Conservation (phyloP, 1,140 invertebrate species). For the Trichogramma pretiosum region DNA sequence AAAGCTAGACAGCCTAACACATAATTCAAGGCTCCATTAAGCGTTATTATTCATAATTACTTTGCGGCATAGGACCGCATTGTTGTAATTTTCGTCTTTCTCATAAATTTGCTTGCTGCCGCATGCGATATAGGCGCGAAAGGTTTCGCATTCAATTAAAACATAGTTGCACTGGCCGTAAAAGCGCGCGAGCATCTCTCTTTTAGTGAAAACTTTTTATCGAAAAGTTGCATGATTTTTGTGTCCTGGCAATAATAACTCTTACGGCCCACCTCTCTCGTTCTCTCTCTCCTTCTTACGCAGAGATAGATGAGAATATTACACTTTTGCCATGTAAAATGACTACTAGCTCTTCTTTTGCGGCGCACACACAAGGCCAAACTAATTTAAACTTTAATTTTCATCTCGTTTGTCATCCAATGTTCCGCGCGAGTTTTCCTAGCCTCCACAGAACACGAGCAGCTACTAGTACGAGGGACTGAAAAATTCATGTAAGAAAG, state of each 20-base stretch:
- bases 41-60: slow-evolving; percentile 8
- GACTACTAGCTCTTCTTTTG: slow-evolving; percentile 1
- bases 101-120: too few species aligned
- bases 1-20: background rate
- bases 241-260: too few species aligned
- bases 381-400: slow-evolving; percentile 22
- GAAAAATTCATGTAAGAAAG: slow-evolving; percentile 17
- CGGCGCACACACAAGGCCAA: slow-evolving; percentile 9
- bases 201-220: too few species aligned
- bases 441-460: background rate
- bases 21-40: background rate
- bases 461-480: too few species aligned
- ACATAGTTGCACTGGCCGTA: too few species aligned
- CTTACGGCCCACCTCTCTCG: too few species aligned
- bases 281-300: too few species aligned
- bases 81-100: background rate
- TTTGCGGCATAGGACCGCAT: background rate
- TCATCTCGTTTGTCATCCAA: slow-evolving; percentile 20
- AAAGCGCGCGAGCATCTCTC: slow-evolving; percentile 5
- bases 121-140: background rate
- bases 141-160: slow-evolving; percentile 9
- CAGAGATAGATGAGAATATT: too few species aligned
- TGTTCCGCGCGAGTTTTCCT: slow-evolving; percentile 10
- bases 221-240: too few species aligned
- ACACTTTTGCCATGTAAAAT: slow-evolving; percentile 17